Evolutionary conservation across 2,797 vertebrate genomes (phyloP), one percentile per base, ranked within the genome.

Genomic region (Megaceryle alcyon): DNA sequence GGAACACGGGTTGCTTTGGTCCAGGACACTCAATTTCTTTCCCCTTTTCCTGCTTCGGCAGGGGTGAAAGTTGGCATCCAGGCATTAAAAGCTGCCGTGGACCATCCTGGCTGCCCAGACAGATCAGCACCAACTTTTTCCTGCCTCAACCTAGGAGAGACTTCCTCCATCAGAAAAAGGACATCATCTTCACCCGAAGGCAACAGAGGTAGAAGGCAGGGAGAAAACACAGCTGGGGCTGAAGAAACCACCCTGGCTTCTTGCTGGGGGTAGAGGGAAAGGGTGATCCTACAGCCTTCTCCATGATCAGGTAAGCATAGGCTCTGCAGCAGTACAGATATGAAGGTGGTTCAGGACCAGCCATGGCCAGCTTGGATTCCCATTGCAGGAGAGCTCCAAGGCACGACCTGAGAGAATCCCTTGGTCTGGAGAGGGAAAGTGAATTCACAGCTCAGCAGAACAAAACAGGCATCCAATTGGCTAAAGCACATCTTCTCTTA

Each of bases 391-490:
- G 6, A 57, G 57, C 76, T 71, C 48, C 49, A 65, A 16, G 35
- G 29, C 12, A 26, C 1, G 0, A 17, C 5, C 82, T 49, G 33
- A 70, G 57, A 85, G 25, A 23, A 70, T 63, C 59, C 33, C 44
- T 77, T 3, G 1, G 61, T 33, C 80, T 92, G 87, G 89, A 88
- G 65, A 65, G 39, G 26, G 64, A 77, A 76, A 56, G 73, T 22
- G 69, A 92, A 94, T 90, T 95, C 94, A 78, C 85, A 82, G 90
- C 90, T 96, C 90, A 94, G 82, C 94, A 95, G 71, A 94, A 89
- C 70, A 72, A 76, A 92, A 31, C 51, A 86, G 63, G 54, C 72
- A 84, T 49, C 60, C 91, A 33, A 37, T 26, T 61, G 82, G 88
- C 82, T 68, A 39, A 9, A 63, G 82, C 79, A 60, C 72, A 82